Evolutionary conservation across 1,140 invertebrate species (phyloP), one percentile per base, ranked within the genome.

Genomic region (Hirudo medicinalis): DNA sequence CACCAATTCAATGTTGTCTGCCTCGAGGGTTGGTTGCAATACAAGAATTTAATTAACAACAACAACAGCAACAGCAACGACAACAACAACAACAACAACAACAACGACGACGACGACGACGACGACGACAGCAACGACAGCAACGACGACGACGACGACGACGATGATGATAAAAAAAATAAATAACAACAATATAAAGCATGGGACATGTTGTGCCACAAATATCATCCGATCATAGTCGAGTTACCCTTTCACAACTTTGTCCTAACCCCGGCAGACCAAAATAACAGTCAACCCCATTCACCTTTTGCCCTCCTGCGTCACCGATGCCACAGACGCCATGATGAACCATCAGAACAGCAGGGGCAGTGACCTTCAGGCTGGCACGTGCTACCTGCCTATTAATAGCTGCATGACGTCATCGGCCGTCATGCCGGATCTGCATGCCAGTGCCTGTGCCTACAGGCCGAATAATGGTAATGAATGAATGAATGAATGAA

Each of bases 241-340:
- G 32, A 36, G 32, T 36, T 36, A 36, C 32, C 32, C 32, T 36
- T 36, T 36, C 6, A 36, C 32, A 36, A 36, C 32, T 36, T 36
- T 36, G 32, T 6, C 32, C 6, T 36, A 36, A n/a, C n/a, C 32
- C 32, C 6, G 32, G 13, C 43, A 49, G 43, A 49, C 43, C 11
- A 49, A 49, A 17, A 49, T 63, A 22, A 63, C 29, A 8, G 22
- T 71, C 54, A 54, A 22, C 27, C 71, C 54, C 72, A 55, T 57
- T 74, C 73, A 75, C 72, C 78, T 80, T 82, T 78, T 81, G 66
- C 77, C 81, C 77, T 36, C 40, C 67, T 29, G 22, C 67, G 36
- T 68, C 67, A 68, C 36, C 29, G 57, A 63, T n/a, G 57, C 57
- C 57, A 63, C 57, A 32, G 29, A 22, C 22, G 29, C 29, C 22